Conservation (phyloP, 2,113 vertebrate genomes). For the Muscicapa adusta region DNA sequence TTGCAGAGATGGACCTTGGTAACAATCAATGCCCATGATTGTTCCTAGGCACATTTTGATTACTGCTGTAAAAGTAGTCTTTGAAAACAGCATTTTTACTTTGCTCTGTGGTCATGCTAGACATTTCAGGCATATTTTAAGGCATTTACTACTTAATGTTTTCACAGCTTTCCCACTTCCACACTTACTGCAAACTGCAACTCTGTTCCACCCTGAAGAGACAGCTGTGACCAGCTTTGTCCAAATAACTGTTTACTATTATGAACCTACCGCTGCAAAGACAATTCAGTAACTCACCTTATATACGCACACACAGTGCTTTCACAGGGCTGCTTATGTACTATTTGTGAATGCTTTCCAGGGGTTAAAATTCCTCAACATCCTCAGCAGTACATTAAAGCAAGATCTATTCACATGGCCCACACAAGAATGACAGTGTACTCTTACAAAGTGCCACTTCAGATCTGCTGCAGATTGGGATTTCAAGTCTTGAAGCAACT, state of each 20-base stretch:
- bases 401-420: background rate
- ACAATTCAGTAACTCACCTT: background rate
- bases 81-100: background rate
- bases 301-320: background rate
- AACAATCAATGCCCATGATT: background rate
- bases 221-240: background rate
- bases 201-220: background rate
- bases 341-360: background rate
- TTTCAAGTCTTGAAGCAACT: background rate
- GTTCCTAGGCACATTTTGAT: background rate
- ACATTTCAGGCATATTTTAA: background rate
- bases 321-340: background rate
- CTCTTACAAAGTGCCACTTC: background rate
- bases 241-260: background rate
- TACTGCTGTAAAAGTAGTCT: background rate
- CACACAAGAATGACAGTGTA: background rate
- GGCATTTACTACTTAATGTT: background rate
- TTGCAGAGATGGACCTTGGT: background rate
- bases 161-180: background rate
- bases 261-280: background rate
- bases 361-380: background rate
- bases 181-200: background rate
- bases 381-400: background rate
- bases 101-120: background rate
- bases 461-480: background rate